These are phyloP conservation scores for Thinocorus orbignyianus DNA, from an alignment of 2,113 vertebrate species.

Conservation along the genomic window DNA sequence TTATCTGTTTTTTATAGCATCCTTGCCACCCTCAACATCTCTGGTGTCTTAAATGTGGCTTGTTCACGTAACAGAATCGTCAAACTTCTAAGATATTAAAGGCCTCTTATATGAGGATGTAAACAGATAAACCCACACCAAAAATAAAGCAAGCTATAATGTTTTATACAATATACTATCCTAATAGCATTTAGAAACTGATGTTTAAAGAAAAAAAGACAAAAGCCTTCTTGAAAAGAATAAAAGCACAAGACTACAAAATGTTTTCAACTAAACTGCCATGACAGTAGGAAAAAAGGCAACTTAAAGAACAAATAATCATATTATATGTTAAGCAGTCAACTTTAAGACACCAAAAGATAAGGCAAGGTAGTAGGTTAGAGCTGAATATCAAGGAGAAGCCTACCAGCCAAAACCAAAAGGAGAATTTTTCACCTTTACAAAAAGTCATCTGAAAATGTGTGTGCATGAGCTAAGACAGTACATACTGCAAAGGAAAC, in stretches of 20 bases:
- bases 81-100: neutral
- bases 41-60: neutral
- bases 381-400: neutral
- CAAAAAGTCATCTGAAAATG: neutral
- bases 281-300: neutral
- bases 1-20: conserved; percentile 61
- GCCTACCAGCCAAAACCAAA: neutral
- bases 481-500: neutral
- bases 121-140: neutral
- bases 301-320: neutral
- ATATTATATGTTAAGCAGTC: neutral
- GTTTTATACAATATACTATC: neutral
- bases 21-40: neutral
- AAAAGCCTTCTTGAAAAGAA: neutral
- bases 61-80: neutral
- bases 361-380: neutral
- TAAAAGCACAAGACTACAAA: neutral
- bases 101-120: neutral
- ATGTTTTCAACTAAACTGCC: neutral
- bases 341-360: neutral
- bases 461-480: neutral
- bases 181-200: neutral
- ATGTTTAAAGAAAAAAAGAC: neutral
- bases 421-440: neutral
- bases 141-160: neutral